phyloP scores from a whole-genome alignment of 2,888 invertebrate species.

The Hipparchia semele region DNA sequence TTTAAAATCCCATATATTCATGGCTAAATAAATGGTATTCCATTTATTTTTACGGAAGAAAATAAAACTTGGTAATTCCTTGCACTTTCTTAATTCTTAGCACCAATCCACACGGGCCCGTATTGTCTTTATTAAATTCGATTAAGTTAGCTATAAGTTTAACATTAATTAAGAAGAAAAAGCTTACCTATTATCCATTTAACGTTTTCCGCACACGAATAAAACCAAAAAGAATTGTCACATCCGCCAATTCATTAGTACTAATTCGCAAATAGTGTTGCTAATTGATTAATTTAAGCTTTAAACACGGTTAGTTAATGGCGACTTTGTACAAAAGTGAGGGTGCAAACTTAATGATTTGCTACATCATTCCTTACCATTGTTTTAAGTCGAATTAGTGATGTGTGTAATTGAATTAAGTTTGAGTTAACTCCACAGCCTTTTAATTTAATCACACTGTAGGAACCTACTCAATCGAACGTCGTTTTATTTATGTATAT shows the following conservation, averaged over 20 bases:
- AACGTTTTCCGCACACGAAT: neutral
- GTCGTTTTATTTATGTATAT: neutral
- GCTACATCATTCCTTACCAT: neutral
- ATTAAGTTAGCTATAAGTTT: too few species aligned
- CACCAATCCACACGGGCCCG: too few species aligned
- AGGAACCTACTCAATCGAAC: neutral
- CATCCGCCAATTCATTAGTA: constrained; percentile 4
- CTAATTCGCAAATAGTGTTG: constrained; percentile 8
- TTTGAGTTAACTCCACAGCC: neutral
- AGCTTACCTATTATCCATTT: neutral
- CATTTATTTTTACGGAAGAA: too few species aligned
- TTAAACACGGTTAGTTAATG: constrained; percentile 8
- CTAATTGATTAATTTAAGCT: constrained; percentile 9
- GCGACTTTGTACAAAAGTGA: neutral
- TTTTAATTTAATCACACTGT: neutral
- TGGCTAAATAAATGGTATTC: too few species aligned
- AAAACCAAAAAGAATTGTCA: neutral
- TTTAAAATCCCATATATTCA: too few species aligned
- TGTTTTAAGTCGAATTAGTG: neutral
- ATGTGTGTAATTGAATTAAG: constrained; percentile 8
- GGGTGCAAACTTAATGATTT: neutral
- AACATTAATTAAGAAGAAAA: too few species aligned
- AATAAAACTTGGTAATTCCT: too few species aligned
- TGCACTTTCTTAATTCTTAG: too few species aligned
- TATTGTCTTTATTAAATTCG: too few species aligned